A percentile compares a stretch with the other conserved stretches of the same genome.
Conservation (phyloP, 2,888 invertebrate species). For the Sarcophaga caerulescens region DNA sequence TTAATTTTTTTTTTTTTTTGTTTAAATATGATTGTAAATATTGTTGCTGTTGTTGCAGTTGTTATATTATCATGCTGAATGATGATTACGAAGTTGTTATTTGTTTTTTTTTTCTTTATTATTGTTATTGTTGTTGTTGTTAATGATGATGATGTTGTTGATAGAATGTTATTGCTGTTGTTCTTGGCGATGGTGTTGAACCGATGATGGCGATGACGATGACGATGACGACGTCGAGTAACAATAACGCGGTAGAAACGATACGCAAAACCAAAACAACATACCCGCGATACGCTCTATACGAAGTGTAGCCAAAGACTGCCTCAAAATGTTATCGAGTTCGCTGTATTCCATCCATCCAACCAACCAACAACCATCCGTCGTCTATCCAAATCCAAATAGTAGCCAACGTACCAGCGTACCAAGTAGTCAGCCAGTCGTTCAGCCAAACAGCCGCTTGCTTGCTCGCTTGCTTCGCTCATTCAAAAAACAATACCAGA, state of each 20-base stretch:
- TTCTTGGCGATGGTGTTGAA: conserved; percentile 57
- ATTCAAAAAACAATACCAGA: background rate
- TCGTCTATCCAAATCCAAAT: conserved; percentile 75
- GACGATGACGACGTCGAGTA: conserved; percentile 48
- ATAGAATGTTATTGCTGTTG: background rate
- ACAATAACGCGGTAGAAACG: conserved; percentile 65
- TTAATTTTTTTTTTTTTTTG: conserved; percentile 20
- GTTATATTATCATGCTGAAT: conserved; percentile 72
- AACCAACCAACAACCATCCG: conserved; percentile 68
- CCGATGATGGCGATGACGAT: conserved; percentile 12
- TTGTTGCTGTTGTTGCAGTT: conserved; percentile 53
- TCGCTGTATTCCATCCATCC: conserved; percentile 79
- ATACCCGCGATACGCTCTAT: conserved; percentile 81
- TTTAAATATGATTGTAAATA: conserved; percentile 45
- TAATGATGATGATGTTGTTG: conserved; percentile 35
- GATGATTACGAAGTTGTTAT: conserved; percentile 33
- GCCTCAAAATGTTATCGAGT: conserved; percentile 82
- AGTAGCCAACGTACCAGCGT: conserved; percentile 50
- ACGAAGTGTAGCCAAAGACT: conserved; percentile 82
- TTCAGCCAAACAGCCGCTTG: conserved; percentile 35
- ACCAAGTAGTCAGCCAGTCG: conserved; percentile 72
- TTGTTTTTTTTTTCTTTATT: background rate
- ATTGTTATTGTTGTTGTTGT: conserved; percentile 38
- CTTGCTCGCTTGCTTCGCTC: background rate
- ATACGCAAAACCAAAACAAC: conserved; percentile 75